Conservation (phyloP, 1,140 invertebrate genomes). For the Limonius californicus region DNA sequence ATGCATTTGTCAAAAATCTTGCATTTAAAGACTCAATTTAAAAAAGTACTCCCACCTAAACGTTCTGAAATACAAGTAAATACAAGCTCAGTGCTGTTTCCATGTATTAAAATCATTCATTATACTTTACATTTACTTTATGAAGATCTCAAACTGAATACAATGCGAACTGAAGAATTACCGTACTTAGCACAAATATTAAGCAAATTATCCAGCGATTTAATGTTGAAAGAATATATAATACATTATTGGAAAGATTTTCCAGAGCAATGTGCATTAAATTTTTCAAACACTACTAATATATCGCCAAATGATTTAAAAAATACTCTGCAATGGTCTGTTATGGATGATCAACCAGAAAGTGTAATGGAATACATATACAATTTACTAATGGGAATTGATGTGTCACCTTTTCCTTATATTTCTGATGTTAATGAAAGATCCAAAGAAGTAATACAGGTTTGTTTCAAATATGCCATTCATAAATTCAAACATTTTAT, state of each 20-base stretch:
- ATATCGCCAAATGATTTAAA: conserved; percentile 53
- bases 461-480: no score
- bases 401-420: conserved; percentile 62
- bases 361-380: conserved; percentile 68
- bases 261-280: conserved; percentile 55
- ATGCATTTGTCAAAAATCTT: conserved; percentile 38
- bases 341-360: conserved; percentile 61
- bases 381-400: conserved; percentile 54
- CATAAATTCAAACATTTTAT: no score
- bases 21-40: conserved; percentile 28
- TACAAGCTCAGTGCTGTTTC: conserved; percentile 65
- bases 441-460: conserved; percentile 68
- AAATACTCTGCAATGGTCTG: conserved; percentile 59
- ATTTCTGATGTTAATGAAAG: conserved; percentile 64
- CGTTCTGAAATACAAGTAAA: conserved; percentile 50
- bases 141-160: conserved; percentile 85
- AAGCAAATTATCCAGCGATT: conserved; percentile 73
- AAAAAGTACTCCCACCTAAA: not conserved
- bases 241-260: conserved; percentile 86
- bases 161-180: conserved; percentile 64
- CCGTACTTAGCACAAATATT: conserved; percentile 68
- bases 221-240: conserved; percentile 67
- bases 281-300: conserved; percentile 47
- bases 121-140: conserved; percentile 84
- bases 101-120: conserved; percentile 69